Conservation (phyloP, 2,797 vertebrate species). For the Labeo calbasu region DNA sequence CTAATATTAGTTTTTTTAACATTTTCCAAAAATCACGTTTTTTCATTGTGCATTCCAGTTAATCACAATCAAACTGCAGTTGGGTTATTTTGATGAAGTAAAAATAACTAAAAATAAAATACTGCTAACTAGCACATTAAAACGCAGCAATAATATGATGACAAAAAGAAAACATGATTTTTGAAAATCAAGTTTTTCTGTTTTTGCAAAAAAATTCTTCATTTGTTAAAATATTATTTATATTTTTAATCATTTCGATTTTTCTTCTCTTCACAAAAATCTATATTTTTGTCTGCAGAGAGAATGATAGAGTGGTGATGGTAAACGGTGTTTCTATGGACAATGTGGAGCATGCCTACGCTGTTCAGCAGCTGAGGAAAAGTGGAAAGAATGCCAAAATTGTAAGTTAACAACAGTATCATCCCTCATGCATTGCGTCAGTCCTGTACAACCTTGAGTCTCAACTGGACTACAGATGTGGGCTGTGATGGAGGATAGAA, state of each 20-base stretch:
- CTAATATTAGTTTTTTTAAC: too few species aligned
- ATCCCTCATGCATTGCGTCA: conserved; percentile 1
- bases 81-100: too few species aligned
- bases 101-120: too few species aligned
- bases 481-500: conserved; percentile 17
- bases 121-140: too few species aligned
- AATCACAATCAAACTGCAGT: too few species aligned
- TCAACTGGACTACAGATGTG: conserved; percentile 17
- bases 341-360: conserved; percentile 97
- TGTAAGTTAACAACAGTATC: conserved; percentile 80
- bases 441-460: conserved; percentile 10
- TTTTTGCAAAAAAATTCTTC: too few species aligned
- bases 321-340: conserved; percentile 99
- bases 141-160: too few species aligned
- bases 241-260: too few species aligned
- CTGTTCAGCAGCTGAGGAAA: conserved; percentile 97
- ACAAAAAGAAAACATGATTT: too few species aligned
- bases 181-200: too few species aligned
- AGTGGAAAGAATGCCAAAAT: conserved; percentile 99
- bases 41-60: too few species aligned
- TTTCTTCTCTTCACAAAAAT: conserved; percentile 16
- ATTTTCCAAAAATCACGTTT: too few species aligned
- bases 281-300: conserved; percentile 73
- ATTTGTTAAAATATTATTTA: neutral
- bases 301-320: conserved; percentile 99